Evolutionary conservation across 2,797 vertebrate genomes (phyloP), one percentile per base, ranked within the genome.

Genomic region (Yasuhikotakia modesta): DNA sequence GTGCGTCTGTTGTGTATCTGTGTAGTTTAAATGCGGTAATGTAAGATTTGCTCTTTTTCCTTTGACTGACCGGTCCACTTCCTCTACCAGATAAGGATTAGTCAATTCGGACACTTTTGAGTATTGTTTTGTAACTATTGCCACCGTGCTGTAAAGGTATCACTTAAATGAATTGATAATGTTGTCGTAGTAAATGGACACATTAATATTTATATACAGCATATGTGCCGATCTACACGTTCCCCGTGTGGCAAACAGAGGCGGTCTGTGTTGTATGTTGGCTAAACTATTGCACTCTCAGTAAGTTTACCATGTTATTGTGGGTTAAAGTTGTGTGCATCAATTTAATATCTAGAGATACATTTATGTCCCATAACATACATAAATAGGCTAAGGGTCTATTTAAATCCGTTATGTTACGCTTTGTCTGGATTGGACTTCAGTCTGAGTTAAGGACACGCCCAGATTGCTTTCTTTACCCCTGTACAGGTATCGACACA

Each of bases 351-450:
- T 30, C 2, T 35, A n/a, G 63, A 52, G 0, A 16, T n/a, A 11
- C 16, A 53, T 43, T 64, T 53, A 30, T 45, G 53, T 45, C 5
- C n/a, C 19, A 16, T 66, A 21, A n/a, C 48, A 45, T 19, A 8
- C n/a, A 27, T 72, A 60, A 45, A 5, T 45, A 55, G 21, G 16
- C 21, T 75, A 4, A 65, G 43, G 39, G 4, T 39, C 57, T 43
- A 45, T 43, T 45, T 5, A 17, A 55, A 65, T 32, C 32, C 21
- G 66, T 75, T 45, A 57, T 39, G 22, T 48, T 13, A 14, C 16
- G 6, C 50, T 76, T 76, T 76, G 63, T 57, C 66, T 46, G n/a
- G 19, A 67, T 53, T 21, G 52, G 73, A 66, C 63, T 67, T 67
- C 66, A 21, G 50, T 21, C 73, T 55, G 16, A 22, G 27, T 63